Evolutionary conservation across 2,888 invertebrate genomes (phyloP), one percentile per base, ranked within the genome.

Genomic region (Tanytarsus gracilentus): DNA sequence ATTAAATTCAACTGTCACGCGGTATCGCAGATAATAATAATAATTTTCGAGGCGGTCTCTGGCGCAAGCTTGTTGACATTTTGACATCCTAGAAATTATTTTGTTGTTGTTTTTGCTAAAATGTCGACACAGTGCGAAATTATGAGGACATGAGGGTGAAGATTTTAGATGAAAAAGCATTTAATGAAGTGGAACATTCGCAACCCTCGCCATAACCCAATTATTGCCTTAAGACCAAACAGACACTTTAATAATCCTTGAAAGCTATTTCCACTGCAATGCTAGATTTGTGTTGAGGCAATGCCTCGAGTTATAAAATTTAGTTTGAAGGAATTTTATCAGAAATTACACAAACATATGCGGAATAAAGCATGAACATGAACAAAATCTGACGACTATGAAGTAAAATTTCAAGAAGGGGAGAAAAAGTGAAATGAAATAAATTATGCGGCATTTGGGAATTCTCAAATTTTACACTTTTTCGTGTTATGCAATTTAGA

Each of bases 401-500:
- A n/a, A n/a, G n/a, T n/a, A n/a, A n/a, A n/a, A n/a, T n/a, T n/a
- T n/a, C 21, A 40, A 40, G 16, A 21, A 40, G 8, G 21, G 9
- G 16, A 40, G 36, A 36, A 36, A 36, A 36, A 14, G 14, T n/a
- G 36, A 36, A 36, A 36, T 36, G 40, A 21, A 40, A 40, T 40
- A 40, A 40, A 40, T 40, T 40, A 40, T 40, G 40, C 16, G 16
- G 3, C 40, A 16, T 9, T 16, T 40, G 40, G 40, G 21, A 36
- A 18, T 40, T 40, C 21, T 4, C 14, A 18, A 40, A 21, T 40
- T 40, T 40, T 18, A 40, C 40, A 40, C 40, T 21, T 40, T 5
- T 40, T 9, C n/a, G n/a, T n/a, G 9, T 40, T 18, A 40, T 40
- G 40, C 40, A 40, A 40, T 40, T 40, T 40, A 40, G 40, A 40